Evolutionary conservation across 2,888 invertebrate genomes (phyloP).

Genomic region (Physocephala rufipes): DNA sequence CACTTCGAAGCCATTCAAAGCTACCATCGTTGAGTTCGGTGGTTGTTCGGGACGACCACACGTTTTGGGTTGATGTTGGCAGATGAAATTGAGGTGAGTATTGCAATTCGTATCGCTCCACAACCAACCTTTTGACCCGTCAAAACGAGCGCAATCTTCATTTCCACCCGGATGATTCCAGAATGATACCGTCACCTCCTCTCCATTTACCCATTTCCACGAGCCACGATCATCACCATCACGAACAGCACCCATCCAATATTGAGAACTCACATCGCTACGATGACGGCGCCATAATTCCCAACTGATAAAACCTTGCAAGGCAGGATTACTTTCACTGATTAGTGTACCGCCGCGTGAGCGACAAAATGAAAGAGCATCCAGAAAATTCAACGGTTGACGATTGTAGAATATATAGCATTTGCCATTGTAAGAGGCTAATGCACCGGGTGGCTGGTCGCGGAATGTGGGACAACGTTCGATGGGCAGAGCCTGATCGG

Average conservation of each 20-base stretch:
- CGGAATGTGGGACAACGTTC: constrained; percentile 92
- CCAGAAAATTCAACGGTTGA: constrained; percentile 82
- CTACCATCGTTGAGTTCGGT: constrained; percentile 88
- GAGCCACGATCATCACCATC: constrained; percentile 79
- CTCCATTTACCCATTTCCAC: constrained; percentile 92
- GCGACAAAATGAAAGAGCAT: constrained; percentile 82
- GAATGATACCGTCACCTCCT: constrained; percentile 88
- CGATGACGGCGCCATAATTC: constrained; percentile 91
- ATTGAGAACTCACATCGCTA: constrained; percentile 90
- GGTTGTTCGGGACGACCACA: constrained; percentile 94
- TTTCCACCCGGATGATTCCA: constrained; percentile 88
- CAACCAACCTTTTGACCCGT: constrained; percentile 93
- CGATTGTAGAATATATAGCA: constrained; percentile 94
- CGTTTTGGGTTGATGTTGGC: constrained; percentile 91
- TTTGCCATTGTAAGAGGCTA: constrained; percentile 93
- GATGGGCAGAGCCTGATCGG: constrained; percentile 89
- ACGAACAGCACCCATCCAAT: constrained; percentile 94
- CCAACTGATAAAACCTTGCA: constrained; percentile 95
- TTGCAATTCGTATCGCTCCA: constrained; percentile 94
- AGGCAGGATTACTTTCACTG: constrained; percentile 91
- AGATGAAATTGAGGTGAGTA: constrained; percentile 85
- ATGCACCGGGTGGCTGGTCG: constrained; percentile 91
- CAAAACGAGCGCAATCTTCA: constrained; percentile 88
- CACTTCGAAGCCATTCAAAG: constrained; percentile 79
- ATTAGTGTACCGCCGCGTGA: constrained; percentile 85